Conservation (phyloP, 2,888 invertebrate species). For the Scelioninae gen. 1 region DNA sequence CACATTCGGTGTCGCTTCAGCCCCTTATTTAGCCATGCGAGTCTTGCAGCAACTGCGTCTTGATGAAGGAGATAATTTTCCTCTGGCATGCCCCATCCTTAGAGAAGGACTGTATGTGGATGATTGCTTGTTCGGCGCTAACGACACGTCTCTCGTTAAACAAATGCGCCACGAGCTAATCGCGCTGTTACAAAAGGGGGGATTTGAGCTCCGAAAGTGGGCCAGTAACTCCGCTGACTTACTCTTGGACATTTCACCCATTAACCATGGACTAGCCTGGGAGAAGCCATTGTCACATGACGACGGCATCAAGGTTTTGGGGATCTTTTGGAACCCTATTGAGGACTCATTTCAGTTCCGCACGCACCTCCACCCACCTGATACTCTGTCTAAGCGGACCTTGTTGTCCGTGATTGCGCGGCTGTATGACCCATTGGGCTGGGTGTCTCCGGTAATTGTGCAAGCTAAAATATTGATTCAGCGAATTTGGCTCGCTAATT, state of each 20-base stretch:
- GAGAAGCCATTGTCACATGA: not conserved
- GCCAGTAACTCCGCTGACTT: not conserved
- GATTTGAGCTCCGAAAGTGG: not conserved
- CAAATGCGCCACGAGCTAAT: not conserved
- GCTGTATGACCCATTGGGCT: not conserved
- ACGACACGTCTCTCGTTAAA: not conserved
- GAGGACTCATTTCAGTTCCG: not conserved
- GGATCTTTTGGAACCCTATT: not conserved
- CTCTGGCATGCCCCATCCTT: not conserved
- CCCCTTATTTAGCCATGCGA: not conserved
- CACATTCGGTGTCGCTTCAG: not conserved
- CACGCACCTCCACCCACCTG: not conserved
- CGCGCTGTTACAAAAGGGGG: not conserved
- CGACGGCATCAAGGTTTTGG: not conserved
- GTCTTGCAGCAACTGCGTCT: not conserved
- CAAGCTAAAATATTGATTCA: slow-evolving; percentile 4
- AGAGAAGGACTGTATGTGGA: slow-evolving; percentile 4
- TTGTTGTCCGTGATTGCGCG: not conserved
- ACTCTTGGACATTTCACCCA: not conserved
- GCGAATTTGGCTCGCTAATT: not conserved
- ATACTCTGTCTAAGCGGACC: not conserved
- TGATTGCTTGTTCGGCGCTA: slow-evolving; percentile 11
- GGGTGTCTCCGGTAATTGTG: not conserved
- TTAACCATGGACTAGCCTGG: not conserved
- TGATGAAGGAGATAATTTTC: too few relatives aligned